phyloP scores from a whole-genome alignment of 2,888 invertebrate genomes.

The Orthosia gracilis region DNA sequence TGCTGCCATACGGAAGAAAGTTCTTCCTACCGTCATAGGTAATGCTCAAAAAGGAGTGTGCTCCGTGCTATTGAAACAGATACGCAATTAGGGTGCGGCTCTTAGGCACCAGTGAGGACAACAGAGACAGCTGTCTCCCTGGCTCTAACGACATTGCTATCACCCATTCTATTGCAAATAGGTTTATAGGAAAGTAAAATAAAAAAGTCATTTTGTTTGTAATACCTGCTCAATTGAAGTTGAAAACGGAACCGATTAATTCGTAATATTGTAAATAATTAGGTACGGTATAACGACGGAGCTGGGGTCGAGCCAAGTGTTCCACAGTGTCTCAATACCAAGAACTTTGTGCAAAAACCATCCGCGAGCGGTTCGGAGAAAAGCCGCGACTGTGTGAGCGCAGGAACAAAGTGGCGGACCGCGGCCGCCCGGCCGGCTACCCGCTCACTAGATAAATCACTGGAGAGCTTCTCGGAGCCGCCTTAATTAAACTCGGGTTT shows the following conservation, averaged over 20 bases:
- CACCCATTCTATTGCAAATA: neutral
- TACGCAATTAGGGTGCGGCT: no score
- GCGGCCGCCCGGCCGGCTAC: conserved; percentile 24
- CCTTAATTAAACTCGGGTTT: conserved; percentile 81
- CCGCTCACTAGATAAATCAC: conserved; percentile 76
- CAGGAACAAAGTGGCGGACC: conserved; percentile 19
- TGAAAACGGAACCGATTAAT: neutral
- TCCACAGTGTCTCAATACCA: conserved; percentile 40
- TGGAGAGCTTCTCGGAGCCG: conserved; percentile 55
- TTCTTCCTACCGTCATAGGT: neutral
- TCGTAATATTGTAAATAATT: neutral
- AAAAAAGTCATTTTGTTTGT: neutral
- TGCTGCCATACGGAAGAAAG: neutral
- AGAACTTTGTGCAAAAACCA: conserved; percentile 59
- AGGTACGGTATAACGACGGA: neutral
- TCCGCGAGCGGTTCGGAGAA: conserved; percentile 27
- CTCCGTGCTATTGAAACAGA: no score
- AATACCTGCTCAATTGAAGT: neutral
- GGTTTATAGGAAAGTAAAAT: neutral
- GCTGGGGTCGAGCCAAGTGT: neutral
- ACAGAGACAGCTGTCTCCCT: no score
- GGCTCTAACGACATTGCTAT: neutral
- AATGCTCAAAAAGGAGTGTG: no score
- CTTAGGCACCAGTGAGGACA: no score
- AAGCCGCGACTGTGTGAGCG: conserved; percentile 21